phyloP scores from a whole-genome alignment of 2,888 invertebrate species.

The Trachelus stipa region DNA sequence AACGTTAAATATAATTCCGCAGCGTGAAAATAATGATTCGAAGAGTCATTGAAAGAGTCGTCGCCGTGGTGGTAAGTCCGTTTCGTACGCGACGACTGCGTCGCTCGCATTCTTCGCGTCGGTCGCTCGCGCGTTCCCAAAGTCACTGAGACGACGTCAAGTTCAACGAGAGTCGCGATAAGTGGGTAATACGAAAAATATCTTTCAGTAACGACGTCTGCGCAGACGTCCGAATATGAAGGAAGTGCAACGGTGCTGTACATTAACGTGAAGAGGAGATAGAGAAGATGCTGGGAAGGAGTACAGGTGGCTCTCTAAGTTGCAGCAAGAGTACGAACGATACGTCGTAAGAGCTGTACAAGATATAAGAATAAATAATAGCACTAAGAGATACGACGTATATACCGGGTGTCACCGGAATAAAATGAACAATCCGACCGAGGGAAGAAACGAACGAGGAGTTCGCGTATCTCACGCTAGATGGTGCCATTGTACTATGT shows the following conservation, averaged over 20 bases:
- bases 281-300: neutral
- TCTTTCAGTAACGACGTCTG: neutral
- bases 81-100: neutral
- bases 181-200: neutral
- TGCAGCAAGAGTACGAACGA: neutral
- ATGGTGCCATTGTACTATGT: constrained; percentile 11
- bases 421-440: neutral
- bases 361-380: neutral
- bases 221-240: neutral
- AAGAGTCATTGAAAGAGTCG: neutral
- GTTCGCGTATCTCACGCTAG: neutral
- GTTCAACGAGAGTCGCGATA: neutral
- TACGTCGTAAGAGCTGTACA: neutral
- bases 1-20: neutral
- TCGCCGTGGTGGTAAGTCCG: neutral
- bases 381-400: neutral
- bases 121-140: neutral
- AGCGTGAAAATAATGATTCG: neutral
- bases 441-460: neutral
- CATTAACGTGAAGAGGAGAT: neutral
- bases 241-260: neutral
- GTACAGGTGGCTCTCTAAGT: neutral
- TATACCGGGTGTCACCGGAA: neutral
- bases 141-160: neutral
- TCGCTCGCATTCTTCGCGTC: too few relatives aligned